Percentiles rank a stretch among this genome's conserved stretches.
Conservation (phyloP, 2,888 invertebrate genomes). For the Megaustenia siamemsis region DNA sequence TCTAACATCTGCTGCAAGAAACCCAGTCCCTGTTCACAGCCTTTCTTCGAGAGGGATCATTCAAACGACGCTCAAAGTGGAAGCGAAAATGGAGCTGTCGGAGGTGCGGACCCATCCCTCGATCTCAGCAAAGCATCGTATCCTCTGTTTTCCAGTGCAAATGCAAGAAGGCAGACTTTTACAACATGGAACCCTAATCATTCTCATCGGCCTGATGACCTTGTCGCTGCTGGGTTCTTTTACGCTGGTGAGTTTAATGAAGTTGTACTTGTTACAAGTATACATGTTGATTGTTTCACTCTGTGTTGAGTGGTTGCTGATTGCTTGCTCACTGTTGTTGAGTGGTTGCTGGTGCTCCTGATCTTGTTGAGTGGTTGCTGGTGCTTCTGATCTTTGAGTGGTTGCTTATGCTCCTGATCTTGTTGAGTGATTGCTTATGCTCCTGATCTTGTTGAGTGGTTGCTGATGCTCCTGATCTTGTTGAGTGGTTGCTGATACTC, state of each 20-base stretch:
- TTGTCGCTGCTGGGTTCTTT: slow-evolving; percentile 54
- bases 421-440: no score
- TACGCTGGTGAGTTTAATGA: slow-evolving; percentile 48
- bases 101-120: background rate
- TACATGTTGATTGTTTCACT: background rate
- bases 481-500: no score
- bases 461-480: no score
- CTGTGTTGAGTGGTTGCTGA: background rate
- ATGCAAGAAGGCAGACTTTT: slow-evolving; percentile 45
- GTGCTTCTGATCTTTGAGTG: no score
- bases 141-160: slow-evolving; percentile 50
- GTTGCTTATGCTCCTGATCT: no score
- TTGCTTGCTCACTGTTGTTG: background rate
- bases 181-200: slow-evolving; percentile 34
- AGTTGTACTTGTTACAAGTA: background rate
- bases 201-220: slow-evolving; percentile 40
- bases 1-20: slow-evolving; percentile 30
- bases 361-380: no score
- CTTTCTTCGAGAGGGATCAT: background rate
- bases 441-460: no score
- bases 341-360: no score
- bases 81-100: background rate
- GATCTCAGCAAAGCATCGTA: slow-evolving; percentile 48
- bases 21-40: background rate
- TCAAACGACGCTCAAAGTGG: background rate